Evolutionary conservation across 2,113 vertebrate species (phyloP).

Genomic region (Cynocephalus volans): DNA sequence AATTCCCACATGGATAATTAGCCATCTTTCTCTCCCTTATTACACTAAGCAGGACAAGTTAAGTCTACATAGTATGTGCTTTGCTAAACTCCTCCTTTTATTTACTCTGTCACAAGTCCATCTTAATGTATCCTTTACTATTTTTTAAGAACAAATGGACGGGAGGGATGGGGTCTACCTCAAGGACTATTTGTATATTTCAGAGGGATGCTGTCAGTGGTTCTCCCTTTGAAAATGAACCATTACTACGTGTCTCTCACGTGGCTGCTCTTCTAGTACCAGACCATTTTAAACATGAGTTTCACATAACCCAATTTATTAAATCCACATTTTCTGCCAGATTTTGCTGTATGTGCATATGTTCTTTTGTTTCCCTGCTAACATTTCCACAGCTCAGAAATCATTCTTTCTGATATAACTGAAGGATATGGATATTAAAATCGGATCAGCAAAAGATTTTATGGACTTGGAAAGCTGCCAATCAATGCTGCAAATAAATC

Average conservation of each 20-base stretch:
- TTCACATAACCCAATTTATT: slow-evolving; percentile 61
- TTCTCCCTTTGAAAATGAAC: background rate
- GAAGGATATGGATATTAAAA: slow-evolving; percentile 36
- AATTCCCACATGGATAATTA: background rate
- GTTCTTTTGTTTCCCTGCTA: slow-evolving; percentile 70
- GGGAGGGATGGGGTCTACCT: background rate
- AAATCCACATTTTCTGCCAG: slow-evolving; percentile 70
- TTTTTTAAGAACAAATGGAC: background rate
- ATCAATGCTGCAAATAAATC: background rate
- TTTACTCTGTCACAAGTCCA: background rate
- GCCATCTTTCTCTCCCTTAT: background rate
- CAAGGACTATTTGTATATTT: background rate
- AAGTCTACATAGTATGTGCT: background rate
- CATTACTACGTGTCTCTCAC: background rate
- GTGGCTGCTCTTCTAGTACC: background rate
- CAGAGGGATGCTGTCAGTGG: background rate
- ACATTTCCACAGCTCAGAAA: background rate
- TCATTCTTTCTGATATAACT: background rate
- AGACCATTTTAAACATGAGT: background rate
- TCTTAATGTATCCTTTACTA: background rate
- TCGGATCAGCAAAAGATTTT: background rate
- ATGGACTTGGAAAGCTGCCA: background rate
- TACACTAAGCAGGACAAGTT: background rate
- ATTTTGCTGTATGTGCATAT: slow-evolving; percentile 59
- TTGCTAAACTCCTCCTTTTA: background rate